These are phyloP conservation scores for Drosophila neonasuta DNA, from an alignment of 2,888 invertebrate species.

Conservation along the genomic window DNA sequence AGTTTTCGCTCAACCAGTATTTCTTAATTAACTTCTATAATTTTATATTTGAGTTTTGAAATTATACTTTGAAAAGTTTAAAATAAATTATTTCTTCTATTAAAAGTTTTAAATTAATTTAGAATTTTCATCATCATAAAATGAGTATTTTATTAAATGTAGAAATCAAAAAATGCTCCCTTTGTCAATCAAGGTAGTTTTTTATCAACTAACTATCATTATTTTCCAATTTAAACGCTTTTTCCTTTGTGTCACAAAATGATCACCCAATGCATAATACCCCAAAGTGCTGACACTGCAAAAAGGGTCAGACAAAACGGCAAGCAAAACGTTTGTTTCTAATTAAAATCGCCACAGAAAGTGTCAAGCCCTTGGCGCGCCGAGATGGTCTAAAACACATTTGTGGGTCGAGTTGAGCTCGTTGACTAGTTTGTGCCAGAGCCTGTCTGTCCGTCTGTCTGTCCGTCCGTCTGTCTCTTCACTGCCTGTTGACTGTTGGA, in stretches of 20 bases:
- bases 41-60: too few species aligned
- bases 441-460: neutral
- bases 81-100: too few species aligned
- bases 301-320: conserved; percentile 20
- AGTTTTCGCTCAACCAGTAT: too few species aligned
- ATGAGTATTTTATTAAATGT: too few species aligned
- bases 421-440: neutral
- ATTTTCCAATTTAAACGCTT: neutral
- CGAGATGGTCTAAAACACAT: conserved; percentile 43
- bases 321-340: conserved; percentile 55
- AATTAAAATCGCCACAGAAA: conserved; percentile 76
- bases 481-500: conserved; percentile 11
- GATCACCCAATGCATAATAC: neutral
- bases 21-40: too few species aligned
- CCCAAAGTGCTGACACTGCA: neutral
- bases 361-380: conserved; percentile 68
- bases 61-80: too few species aligned
- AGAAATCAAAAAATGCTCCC: too few species aligned
- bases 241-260: neutral
- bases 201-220: too few species aligned
- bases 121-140: too few species aligned
- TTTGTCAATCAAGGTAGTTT: too few species aligned
- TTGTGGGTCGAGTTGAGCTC: conserved; percentile 52
- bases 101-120: too few species aligned
- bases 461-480: too few species aligned